Percentiles rank a stretch among this genome's conserved stretches.
phyloP scores from a whole-genome alignment of 92 coral and sea anemone species.

The Nematostella vectensis region DNA sequence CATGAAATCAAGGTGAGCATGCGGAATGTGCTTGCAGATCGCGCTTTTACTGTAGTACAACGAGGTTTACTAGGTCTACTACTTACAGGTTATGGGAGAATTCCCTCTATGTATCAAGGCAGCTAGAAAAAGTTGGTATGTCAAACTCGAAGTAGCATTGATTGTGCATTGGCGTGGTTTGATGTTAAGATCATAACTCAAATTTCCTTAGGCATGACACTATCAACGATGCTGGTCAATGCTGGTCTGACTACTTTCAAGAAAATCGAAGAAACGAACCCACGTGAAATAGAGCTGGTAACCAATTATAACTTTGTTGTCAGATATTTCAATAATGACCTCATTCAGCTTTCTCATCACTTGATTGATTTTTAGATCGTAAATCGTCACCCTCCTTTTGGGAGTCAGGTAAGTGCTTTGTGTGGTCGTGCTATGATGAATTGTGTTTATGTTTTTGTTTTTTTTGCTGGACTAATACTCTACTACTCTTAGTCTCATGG shows the following conservation, averaged over 20 bases:
- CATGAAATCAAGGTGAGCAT: constrained; percentile 70
- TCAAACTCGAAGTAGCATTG: too few species aligned
- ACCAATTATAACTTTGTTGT: neutral
- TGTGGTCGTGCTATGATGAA: too few species aligned
- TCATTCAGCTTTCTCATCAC: neutral
- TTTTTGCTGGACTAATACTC: too few species aligned
- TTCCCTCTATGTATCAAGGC: constrained; percentile 83
- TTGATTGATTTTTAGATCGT: constrained; percentile 89
- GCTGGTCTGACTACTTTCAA: constrained; percentile 88
- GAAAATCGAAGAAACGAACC: constrained; percentile 91
- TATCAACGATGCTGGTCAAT: constrained; percentile 91
- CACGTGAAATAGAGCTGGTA: constrained; percentile 97
- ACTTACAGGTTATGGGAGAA: constrained; percentile 87
- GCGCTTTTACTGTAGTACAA: neutral
- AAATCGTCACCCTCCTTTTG: constrained; percentile 99
- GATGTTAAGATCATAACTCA: neutral
- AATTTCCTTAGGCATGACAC: constrained; percentile 49
- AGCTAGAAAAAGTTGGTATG: constrained; percentile 96
- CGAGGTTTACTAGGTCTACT: neutral
- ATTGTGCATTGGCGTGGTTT: neutral
- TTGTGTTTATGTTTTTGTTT: too few species aligned
- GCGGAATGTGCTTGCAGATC: neutral
- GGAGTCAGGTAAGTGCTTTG: constrained; percentile 84
- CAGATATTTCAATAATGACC: neutral
- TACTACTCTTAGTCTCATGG: too few species aligned